Percentiles rank a stretch among this genome's conserved stretches.
Conservation (phyloP, 2,113 vertebrate genomes). For the Phalacrocorax carbo region DNA sequence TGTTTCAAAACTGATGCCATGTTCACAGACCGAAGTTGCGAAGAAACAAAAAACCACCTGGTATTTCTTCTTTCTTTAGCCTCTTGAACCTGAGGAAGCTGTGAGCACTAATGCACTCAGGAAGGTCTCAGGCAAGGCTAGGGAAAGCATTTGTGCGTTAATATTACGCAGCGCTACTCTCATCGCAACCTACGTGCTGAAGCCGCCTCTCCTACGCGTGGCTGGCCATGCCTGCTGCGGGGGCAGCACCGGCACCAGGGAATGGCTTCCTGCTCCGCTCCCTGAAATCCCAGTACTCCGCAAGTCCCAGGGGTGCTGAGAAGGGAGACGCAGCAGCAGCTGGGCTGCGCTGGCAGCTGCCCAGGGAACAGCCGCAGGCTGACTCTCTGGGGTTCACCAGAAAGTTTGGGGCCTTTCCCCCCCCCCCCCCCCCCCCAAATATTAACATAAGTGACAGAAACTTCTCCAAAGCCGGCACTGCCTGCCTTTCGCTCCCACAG, state of each 20-base stretch:
- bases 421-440: rapidly evolving
- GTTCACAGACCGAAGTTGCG: neutral
- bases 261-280: neutral
- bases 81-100: neutral
- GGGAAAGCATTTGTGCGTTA: neutral
- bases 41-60: neutral
- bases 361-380: neutral
- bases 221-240: neutral
- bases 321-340: neutral
- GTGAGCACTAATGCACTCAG: neutral
- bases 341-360: neutral
- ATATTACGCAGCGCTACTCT: neutral
- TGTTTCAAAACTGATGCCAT: neutral
- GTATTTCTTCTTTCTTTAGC: neutral
- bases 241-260: neutral
- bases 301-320: neutral
- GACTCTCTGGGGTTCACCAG: neutral
- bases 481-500: neutral
- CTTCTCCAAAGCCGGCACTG: neutral
- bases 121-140: neutral
- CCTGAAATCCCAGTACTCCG: neutral
- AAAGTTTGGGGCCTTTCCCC: neutral
- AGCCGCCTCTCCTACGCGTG: neutral
- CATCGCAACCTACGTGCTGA: neutral
- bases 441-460: neutral